phyloP scores from a whole-genome alignment of 2,888 invertebrate genomes.

The Lysandra bellargus region DNA sequence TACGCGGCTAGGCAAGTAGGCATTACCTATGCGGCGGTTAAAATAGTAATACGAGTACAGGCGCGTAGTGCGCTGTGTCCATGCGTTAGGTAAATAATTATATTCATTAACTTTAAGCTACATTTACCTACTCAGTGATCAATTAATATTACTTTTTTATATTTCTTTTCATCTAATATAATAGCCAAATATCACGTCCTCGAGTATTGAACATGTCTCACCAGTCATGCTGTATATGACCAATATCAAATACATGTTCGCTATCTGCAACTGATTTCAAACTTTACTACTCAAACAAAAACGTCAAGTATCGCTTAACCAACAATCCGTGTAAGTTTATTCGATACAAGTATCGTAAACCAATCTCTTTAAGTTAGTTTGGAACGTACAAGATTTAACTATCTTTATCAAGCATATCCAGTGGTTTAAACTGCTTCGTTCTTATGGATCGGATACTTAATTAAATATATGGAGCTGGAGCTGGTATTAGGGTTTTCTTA shows the following conservation, averaged over 20 bases:
- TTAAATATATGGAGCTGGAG: conserved; percentile 7
- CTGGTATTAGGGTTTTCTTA: not conserved
- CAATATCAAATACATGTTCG: conserved; percentile 32
- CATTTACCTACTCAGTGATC: no score
- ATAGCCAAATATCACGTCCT: no score
- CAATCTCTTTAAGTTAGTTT: conserved; percentile 35
- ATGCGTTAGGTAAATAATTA: no score
- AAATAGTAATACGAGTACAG: no score
- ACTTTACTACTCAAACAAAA: conserved; percentile 10
- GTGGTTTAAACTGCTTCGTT: conserved; percentile 26
- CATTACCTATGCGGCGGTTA: no score
- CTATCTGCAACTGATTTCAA: conserved; percentile 13
- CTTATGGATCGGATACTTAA: not conserved
- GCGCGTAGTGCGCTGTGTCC: no score
- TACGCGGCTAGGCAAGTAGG: no score
- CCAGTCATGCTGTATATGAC: conserved; percentile 27
- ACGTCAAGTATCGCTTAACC: conserved; percentile 30
- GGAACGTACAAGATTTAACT: conserved; percentile 31
- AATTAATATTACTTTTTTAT: no score
- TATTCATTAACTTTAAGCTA: no score
- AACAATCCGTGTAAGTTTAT: conserved; percentile 30
- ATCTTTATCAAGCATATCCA: conserved; percentile 24
- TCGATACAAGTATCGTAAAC: conserved; percentile 32
- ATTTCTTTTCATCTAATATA: no score
- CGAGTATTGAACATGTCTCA: no score